phyloP scores from a whole-genome alignment of 2,888 invertebrate species.

The Watsonalla cultraria region DNA sequence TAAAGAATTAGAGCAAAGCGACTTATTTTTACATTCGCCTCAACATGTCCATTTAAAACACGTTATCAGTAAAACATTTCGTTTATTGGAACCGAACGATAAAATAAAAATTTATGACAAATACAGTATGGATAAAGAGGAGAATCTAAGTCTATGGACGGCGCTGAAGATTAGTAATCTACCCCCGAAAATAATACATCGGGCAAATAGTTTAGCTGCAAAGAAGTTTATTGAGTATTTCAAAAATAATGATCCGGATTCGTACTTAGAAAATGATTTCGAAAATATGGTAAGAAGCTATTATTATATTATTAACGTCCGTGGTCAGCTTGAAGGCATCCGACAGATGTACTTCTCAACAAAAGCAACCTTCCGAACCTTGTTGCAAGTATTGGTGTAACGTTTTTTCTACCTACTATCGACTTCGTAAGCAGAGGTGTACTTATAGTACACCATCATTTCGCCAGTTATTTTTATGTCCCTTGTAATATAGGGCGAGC shows the following conservation, averaged over 20 bases:
- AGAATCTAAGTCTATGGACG: slow-evolving; percentile 40
- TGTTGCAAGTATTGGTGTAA: no score
- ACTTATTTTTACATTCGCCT: slow-evolving; percentile 39
- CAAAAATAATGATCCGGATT: slow-evolving; percentile 6
- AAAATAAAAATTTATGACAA: slow-evolving; percentile 39
- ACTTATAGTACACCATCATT: no score
- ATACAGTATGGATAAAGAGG: slow-evolving; percentile 33
- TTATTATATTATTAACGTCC: background rate
- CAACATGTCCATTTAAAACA: slow-evolving; percentile 44
- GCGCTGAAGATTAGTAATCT: slow-evolving; percentile 40
- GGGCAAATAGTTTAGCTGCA: slow-evolving; percentile 27
- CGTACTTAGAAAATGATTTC: slow-evolving; percentile 15
- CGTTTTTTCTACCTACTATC: no score
- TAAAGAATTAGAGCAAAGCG: slow-evolving; percentile 34
- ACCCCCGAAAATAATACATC: slow-evolving; percentile 28
- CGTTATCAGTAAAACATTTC: slow-evolving; percentile 42
- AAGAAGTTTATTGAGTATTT: slow-evolving; percentile 27
- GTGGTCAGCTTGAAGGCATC: no score
- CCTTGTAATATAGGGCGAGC: no score
- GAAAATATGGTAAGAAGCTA: slow-evolving; percentile 28
- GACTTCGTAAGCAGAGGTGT: no score
- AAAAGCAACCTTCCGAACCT: no score
- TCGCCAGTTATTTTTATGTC: no score
- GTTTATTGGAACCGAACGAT: slow-evolving; percentile 37
- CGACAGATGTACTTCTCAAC: no score